Percentiles rank a stretch among this genome's conserved stretches.
phyloP scores from a whole-genome alignment of 2,888 invertebrate genomes.

The Drosophila yooni region DNA sequence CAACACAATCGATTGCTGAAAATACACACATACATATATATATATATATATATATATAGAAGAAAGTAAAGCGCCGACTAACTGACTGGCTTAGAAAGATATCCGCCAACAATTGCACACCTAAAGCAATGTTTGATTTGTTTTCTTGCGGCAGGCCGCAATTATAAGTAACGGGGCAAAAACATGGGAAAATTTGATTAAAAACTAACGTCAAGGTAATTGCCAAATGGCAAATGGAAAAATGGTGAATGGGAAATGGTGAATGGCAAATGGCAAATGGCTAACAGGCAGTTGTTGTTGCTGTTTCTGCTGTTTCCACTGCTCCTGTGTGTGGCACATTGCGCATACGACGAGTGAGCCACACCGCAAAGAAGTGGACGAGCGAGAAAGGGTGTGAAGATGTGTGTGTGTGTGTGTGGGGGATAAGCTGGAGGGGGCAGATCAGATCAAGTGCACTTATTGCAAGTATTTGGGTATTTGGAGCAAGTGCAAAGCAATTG shows the following conservation, averaged over 20 bases:
- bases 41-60: background rate
- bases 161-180: conserved; percentile 48
- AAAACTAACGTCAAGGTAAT: conserved; percentile 71
- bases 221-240: conserved; percentile 28
- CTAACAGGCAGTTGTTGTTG: background rate
- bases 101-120: background rate
- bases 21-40: background rate
- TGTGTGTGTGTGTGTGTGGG: background rate
- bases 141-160: conserved; percentile 25
- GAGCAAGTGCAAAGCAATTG: conserved; percentile 84
- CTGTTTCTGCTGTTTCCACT: background rate
- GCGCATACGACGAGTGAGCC: conserved; percentile 35
- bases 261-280: conserved; percentile 37
- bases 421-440: background rate
- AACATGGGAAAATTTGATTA: conserved; percentile 72
- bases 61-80: conserved; percentile 35
- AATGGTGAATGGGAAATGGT: conserved; percentile 45
- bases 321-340: conserved; percentile 29
- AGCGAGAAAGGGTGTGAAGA: background rate
- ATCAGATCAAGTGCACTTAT: conserved; percentile 26
- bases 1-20: conserved; percentile 64
- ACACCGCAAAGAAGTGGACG: background rate
- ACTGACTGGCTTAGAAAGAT: conserved; percentile 28
- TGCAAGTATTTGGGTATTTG: conserved; percentile 79
- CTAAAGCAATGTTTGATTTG: conserved; percentile 4